Conservation (phyloP, 2,888 invertebrate genomes). For the Polydrusus cervinus region DNA sequence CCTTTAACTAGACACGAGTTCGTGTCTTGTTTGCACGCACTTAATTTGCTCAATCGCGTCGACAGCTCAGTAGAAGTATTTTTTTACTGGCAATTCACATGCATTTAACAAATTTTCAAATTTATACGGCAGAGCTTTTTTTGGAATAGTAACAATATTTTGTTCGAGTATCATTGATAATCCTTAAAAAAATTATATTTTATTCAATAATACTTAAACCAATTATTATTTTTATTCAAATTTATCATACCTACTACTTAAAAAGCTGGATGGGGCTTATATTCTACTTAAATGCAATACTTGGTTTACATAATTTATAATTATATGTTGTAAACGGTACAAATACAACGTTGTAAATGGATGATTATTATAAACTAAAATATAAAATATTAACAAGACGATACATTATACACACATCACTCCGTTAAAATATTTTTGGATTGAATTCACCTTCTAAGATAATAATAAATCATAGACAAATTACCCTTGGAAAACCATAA, state of each 20-base stretch:
- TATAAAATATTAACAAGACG: neutral
- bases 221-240: slow-evolving; percentile 1
- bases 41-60: too few species aligned
- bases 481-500: too few species aligned
- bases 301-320: slow-evolving; percentile 1
- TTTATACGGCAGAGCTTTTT: neutral
- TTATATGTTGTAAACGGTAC: neutral
- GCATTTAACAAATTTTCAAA: too few species aligned
- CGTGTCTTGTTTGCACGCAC: too few species aligned
- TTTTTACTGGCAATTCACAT: too few species aligned
- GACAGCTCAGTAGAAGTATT: too few species aligned
- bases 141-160: slow-evolving; percentile 10
- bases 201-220: neutral
- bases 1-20: too few species aligned
- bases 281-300: slow-evolving; percentile 17
- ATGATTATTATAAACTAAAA: neutral
- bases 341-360: neutral
- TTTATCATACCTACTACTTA: slow-evolving; percentile 11
- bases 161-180: neutral
- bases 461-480: too few species aligned
- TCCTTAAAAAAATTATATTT: neutral
- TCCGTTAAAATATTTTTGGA: too few species aligned
- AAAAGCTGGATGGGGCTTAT: slow-evolving; percentile 22
- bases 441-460: too few species aligned
- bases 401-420: neutral